Percentiles rank a stretch among this genome's conserved stretches.
phyloP scores from a whole-genome alignment of 2,888 invertebrate species.

The Phyto melanocephala region DNA sequence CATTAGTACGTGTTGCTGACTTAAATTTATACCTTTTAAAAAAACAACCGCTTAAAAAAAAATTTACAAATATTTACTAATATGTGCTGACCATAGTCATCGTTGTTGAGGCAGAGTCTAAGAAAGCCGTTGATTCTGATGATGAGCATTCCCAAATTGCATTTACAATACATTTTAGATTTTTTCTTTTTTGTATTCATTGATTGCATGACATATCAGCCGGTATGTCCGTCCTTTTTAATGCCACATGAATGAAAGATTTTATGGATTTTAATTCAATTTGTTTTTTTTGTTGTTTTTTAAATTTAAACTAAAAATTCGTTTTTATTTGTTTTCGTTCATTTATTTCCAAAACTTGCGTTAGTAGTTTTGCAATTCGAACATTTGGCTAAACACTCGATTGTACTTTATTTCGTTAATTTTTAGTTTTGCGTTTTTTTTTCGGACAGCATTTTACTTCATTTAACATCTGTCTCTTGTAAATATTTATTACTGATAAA shows the following conservation, averaged over 20 bases:
- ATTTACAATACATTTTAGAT: neutral
- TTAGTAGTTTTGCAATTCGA: slow-evolving; percentile 31
- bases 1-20: too few species aligned
- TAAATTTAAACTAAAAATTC: neutral
- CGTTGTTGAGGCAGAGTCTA: neutral
- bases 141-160: slow-evolving; percentile 16
- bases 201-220: neutral
- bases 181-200: neutral
- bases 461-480: slow-evolving; percentile 46
- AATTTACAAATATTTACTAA: slow-evolving; percentile 34
- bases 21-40: too few species aligned
- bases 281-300: neutral
- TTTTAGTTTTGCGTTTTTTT: slow-evolving; percentile 3
- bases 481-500: slow-evolving; percentile 59
- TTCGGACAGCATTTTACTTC: slow-evolving; percentile 13
- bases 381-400: slow-evolving; percentile 29
- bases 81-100: slow-evolving; percentile 21
- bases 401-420: slow-evolving; percentile 16
- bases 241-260: slow-evolving; percentile 24
- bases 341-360: slow-evolving; percentile 41
- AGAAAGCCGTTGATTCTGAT: neutral
- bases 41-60: too few species aligned
- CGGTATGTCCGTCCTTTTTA: neutral
- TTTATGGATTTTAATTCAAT: slow-evolving; percentile 26
- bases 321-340: slow-evolving; percentile 15